A percentile compares a stretch with the other conserved stretches of the same genome.
Evolutionary conservation across 2,797 vertebrate species (phyloP).

Genomic region (Discoglossus pictus): DNA sequence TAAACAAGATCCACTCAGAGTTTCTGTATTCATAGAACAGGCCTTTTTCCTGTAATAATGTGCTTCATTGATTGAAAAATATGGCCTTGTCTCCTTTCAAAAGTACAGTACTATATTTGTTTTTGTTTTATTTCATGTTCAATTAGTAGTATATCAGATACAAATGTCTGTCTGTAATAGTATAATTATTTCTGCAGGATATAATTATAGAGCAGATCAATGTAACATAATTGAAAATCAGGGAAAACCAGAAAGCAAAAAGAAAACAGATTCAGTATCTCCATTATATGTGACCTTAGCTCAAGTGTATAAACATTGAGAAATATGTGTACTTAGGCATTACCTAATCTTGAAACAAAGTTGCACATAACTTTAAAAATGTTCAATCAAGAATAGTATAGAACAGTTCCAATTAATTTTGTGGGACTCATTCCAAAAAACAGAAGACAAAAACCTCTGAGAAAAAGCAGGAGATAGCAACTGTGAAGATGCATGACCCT

Average conservation of each 20-base stretch:
- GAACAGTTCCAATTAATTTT: no score
- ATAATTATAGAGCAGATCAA: conserved; percentile 9
- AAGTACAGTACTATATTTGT: conserved; percentile 52
- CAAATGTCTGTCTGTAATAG: conserved; percentile 25
- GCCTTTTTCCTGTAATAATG: conserved; percentile 53
- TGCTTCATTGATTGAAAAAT: conserved; percentile 60
- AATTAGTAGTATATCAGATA: conserved; percentile 53
- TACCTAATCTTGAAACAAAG: no score
- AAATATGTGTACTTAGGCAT: no score
- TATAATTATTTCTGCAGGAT: conserved; percentile 10
- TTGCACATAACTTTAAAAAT: no score
- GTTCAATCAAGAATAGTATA: no score
- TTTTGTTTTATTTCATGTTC: conserved; percentile 48
- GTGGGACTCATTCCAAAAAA: no score
- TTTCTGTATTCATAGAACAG: conserved; percentile 8
- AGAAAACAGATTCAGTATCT: no score
- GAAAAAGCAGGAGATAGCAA: no score
- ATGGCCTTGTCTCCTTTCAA: conserved; percentile 59
- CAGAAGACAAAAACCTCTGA: no score
- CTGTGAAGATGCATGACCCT: no score
- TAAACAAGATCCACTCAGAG: conserved; percentile 70
- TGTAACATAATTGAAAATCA: conserved; percentile 5
- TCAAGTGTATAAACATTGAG: no score
- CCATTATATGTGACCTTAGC: no score
- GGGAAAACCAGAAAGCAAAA: neutral